These are phyloP conservation scores for Microplitis manilae DNA, from an alignment of 2,888 invertebrate genomes.

Conservation along the genomic window DNA sequence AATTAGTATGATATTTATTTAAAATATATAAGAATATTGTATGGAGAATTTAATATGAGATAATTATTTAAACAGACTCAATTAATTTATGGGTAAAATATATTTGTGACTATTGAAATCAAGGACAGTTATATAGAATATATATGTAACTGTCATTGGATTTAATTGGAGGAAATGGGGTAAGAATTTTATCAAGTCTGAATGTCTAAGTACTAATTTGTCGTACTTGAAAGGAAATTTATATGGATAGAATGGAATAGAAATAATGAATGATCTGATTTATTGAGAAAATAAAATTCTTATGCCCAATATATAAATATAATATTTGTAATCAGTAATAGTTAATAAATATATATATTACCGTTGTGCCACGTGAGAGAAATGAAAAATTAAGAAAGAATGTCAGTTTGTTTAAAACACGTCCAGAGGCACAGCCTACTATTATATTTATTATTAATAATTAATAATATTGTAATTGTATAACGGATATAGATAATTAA, in stretches of 20 bases:
- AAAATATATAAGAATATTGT: neutral
- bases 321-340: slow-evolving; percentile 7
- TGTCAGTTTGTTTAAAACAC: slow-evolving; percentile 37
- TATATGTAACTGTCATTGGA: neutral
- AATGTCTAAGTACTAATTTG: neutral
- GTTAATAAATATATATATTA: neutral
- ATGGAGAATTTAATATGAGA: neutral
- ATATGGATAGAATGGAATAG: neutral
- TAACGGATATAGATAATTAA: slow-evolving; percentile 61
- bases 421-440: slow-evolving; percentile 42
- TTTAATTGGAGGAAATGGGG: neutral
- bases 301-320: neutral
- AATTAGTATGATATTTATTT: neutral
- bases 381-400: slow-evolving; percentile 6
- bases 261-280: neutral
- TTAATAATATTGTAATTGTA: slow-evolving; percentile 32
- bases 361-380: neutral
- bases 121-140: neutral
- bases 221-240: neutral
- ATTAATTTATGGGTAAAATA: neutral
- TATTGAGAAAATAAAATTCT: neutral
- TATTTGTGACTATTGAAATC: neutral
- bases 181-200: neutral
- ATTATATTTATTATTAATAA: slow-evolving; percentile 29
- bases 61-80: neutral